Conservation (phyloP, 2,113 vertebrate species). For the Platysteira castanea region DNA sequence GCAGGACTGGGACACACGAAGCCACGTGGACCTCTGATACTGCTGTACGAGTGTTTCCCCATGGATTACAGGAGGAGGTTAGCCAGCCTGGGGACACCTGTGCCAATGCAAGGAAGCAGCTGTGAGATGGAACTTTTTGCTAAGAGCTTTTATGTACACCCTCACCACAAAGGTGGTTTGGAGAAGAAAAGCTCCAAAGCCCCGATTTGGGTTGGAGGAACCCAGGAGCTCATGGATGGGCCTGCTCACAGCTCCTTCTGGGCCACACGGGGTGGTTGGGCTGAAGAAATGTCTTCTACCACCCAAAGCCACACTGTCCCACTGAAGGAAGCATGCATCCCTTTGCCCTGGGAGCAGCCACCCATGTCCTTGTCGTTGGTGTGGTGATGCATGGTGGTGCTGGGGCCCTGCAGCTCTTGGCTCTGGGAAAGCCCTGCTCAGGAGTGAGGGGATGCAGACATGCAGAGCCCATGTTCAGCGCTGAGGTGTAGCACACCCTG, state of each 20-base stretch:
- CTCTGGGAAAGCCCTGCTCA: fast-evolving
- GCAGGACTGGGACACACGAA: fast-evolving
- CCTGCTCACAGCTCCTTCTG: neutral
- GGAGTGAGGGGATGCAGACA: neutral
- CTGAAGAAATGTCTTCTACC: neutral
- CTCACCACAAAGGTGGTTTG: neutral
- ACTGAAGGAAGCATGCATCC: neutral
- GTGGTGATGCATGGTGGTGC: fast-evolving
- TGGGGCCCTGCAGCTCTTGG: fast-evolving
- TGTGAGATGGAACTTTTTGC: neutral
- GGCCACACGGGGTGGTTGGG: fast-evolving
- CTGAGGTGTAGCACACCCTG: neutral
- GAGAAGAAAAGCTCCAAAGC: neutral
- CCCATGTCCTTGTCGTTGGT: fast-evolving
- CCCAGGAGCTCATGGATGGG: neutral
- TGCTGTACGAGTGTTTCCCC: neutral
- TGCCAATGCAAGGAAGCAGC: neutral
- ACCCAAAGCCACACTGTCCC: neutral
- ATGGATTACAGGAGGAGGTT: neutral
- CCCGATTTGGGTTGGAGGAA: neutral
- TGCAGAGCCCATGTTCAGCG: fast-evolving
- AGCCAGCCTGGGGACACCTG: neutral
- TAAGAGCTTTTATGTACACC: neutral
- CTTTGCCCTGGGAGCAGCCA: neutral
- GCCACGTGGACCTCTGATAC: fast-evolving